Base-by-base conservation (phyloP, 2,113 vertebrate genomes). In the Mesoclemmys tuberculata region DNA sequence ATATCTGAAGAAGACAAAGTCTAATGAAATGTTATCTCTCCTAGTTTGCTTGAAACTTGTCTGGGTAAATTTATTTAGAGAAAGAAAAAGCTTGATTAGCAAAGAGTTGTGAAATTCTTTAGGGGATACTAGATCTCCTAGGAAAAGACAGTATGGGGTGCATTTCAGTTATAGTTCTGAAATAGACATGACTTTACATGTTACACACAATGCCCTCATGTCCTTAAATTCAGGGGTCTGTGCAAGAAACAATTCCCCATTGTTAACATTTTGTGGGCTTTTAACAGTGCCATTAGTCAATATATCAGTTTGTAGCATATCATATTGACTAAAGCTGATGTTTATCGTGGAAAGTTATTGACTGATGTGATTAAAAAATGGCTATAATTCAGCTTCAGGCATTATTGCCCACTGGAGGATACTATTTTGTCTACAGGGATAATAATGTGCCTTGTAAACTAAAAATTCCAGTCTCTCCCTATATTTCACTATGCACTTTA, bases 291-390 rank as follows among this genome's bases (percentile, higher is more conserved):
- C 95, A 94, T 97, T 96, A 97, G 97, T 97, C 96, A 97, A 97
- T 97, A 97, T 96, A 97, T 97, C 97, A 97, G 94, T 95, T 96
- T 96, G 96, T 94, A 92, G 95, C 93, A 96, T 97, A 97, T 97
- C 95, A 97, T 97, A 97, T 96, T 97, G 96, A 97, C 97, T 97
- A 87, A 92, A 96, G 81, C 90, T 97, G 95, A 97, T 97, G 96
- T 97, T 97, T 97, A 96, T 97, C 96, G 96, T 96, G 95, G 91
- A 97, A 97, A 96, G 88, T 94, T 97, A 97, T 97, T 97, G 97
- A 97, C 93, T 97, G 96, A 97, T 95, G 89, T 92, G 88, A 95
- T 96, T 94, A 97, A 96, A 96, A 97, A 96, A 92, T 96, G 85
- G 92, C 93, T 96, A 97, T 96, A 97, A 96, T 96, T 97, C 97